A percentile compares a stretch with the other conserved stretches of the same genome.
Conservation (phyloP, 2,888 invertebrate genomes). For the Drosophila acutilabella region DNA sequence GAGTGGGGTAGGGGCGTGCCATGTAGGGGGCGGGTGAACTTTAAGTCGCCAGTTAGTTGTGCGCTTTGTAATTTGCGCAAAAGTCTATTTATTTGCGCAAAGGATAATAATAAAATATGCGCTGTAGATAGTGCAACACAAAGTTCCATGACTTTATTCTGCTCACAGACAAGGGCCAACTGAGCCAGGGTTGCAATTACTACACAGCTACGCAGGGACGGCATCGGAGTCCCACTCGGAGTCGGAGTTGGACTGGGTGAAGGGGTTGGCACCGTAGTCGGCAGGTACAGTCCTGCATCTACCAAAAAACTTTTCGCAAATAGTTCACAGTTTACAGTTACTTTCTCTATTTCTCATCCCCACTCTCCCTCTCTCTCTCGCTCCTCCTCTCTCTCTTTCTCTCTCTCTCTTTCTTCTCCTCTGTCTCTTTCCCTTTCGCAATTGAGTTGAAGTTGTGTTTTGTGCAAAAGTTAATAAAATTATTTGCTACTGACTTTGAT, state of each 20-base stretch:
- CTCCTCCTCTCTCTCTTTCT: neutral
- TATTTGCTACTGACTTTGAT: slow-evolving; percentile 82
- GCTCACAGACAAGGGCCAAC: slow-evolving; percentile 47
- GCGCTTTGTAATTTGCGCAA: slow-evolving; percentile 78
- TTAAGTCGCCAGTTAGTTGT: slow-evolving; percentile 65
- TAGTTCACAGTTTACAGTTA: slow-evolving; percentile 49
- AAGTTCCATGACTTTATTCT: slow-evolving; percentile 48
- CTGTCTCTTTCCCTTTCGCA: slow-evolving; percentile 1
- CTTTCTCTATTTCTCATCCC: no score
- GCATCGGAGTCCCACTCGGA: no score
- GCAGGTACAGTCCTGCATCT: slow-evolving; percentile 41
- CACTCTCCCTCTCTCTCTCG: neutral
- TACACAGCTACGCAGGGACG: neutral
- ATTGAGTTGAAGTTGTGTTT: slow-evolving; percentile 56
- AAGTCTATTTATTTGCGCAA: slow-evolving; percentile 75
- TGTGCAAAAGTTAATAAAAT: slow-evolving; percentile 81
- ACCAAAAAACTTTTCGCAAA: slow-evolving; percentile 64
- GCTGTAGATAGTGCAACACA: slow-evolving; percentile 62
- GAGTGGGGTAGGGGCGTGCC: neutral
- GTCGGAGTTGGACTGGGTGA: no score
- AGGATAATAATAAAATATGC: slow-evolving; percentile 82
- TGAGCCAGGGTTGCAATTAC: slow-evolving; percentile 27
- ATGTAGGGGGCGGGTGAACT: slow-evolving; percentile 34
- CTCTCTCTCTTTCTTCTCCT: neutral
- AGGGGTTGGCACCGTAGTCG: no score